Base-by-base conservation (phyloP, 2,797 vertebrate species). In the Rhabdophis nuchalis region DNA sequence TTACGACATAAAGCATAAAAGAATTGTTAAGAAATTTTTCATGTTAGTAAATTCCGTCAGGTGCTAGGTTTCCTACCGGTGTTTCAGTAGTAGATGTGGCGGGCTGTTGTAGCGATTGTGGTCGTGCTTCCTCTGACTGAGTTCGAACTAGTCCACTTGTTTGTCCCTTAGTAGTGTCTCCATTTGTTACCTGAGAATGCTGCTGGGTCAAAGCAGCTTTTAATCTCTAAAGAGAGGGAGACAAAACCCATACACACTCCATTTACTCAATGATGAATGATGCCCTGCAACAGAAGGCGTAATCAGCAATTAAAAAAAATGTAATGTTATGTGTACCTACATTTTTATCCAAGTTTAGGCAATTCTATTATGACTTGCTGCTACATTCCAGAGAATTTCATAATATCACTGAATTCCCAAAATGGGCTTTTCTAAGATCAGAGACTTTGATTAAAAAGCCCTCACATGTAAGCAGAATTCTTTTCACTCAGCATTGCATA, bases 71-170 rank as follows among this genome's bases (percentile, higher is more conserved):
- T 7, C 98, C 95, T 97, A 99, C 99, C 97, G 99, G 99, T 61
- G 98, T 99, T 97, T 99, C 99, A 94, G 99, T 99, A 93, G 99
- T 99, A 93, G 99, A 99, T 61, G 99, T 99, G 95, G 99, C 99
- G 82, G 99, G 99, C 93, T 99, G 99, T 95, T 99, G 99, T 46
- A 99, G 97, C 32, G 99, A 98, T 90, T 99, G 98, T 88, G 98
- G 96, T 87, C 98, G 98, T 7, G 98, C 97, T 87, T 99, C 99
- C 95, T 99, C 98, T 8, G 98, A 96, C 8, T 98, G 97, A 87
- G 97, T 97, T 93, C 98, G 98, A 93, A 97, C 98, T 93, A 98
- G 96, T 58, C 98, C 98, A 64, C 98, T 98, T 94, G 98, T 96
- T 96, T 99, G 99, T 95, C 98, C 97, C 95, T 99, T 98, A 90